Evolutionary conservation across 2,888 invertebrate species (phyloP), one percentile per base, ranked within the genome.

Genomic region (Campoplex capitator): DNA sequence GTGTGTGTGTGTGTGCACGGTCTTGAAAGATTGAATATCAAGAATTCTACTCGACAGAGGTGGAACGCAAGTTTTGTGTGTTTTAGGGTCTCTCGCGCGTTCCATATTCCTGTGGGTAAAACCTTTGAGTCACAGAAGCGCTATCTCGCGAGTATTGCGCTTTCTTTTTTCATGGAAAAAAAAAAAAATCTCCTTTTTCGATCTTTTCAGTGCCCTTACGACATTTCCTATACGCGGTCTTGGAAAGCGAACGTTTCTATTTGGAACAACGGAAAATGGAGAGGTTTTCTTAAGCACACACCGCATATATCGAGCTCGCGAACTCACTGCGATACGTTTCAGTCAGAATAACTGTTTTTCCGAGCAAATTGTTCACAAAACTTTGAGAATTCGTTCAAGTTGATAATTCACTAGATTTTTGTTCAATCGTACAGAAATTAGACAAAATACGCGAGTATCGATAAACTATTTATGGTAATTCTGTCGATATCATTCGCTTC

Each of bases 161-260:
- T 48, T 28, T 71, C 11, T 35, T 48, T 58, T 18, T 35, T 48
- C 58, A n/a, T 16, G 28, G n/a, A 48, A 23, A 23, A 4, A 73
- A 38, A 65, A 38, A 23, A 28, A 65, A 13, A 45, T 56, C 70
- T 70, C 54, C 58, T 68, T 75, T 62, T 83, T 86, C 67, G 73
- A 81, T 82, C 82, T 62, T 48, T 58, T 67, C 58, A 85, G 74
- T 81, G 77, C 82, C 77, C 77, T 78, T 82, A 81, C 85, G 76
- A 80, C 73, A 38, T 58, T 77, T 78, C 58, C 74, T 51, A 78
- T 74, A 58, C 82, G 78, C 67, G 68, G 23, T 23, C 23, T 23
- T 77, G 58, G 82, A 85, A 85, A 85, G 67, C 82, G 51, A 42
- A 48, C 8, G 70, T 18, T 74, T 67, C 35, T 9, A n/a, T 16